Percentiles rank a stretch among this genome's conserved stretches.
These are phyloP conservation scores for Motacilla alba DNA, from an alignment of 2,113 vertebrate genomes.

Conservation along the genomic window DNA sequence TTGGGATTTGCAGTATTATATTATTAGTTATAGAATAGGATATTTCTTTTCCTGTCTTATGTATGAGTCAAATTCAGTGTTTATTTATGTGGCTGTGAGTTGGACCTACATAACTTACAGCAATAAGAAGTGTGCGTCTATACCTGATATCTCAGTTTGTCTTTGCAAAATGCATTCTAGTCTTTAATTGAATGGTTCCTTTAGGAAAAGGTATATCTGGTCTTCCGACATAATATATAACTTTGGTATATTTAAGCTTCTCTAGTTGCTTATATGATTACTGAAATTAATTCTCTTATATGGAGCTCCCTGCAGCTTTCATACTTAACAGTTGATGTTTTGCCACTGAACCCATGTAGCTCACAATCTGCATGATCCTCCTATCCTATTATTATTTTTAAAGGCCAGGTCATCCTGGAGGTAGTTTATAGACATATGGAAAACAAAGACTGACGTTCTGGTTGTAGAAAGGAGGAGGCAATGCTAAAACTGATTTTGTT, in stretches of 20 bases:
- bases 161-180: neutral
- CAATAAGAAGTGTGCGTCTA: neutral
- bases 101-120: neutral
- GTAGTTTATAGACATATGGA: neutral
- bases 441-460: neutral
- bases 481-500: neutral
- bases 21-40: neutral
- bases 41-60: neutral
- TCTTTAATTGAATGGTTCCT: neutral
- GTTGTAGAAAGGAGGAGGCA: neutral
- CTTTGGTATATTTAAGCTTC: neutral
- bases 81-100: neutral
- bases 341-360: neutral
- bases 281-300: neutral
- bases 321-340: neutral
- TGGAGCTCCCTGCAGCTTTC: neutral
- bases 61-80: neutral
- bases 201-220: neutral
- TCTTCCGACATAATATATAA: neutral
- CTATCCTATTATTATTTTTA: neutral
- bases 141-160: neutral
- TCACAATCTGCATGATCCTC: neutral
- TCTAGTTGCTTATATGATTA: neutral
- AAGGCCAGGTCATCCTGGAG: neutral
- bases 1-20: neutral